Percentiles rank a stretch among this genome's conserved stretches.
Evolutionary conservation across 2,888 invertebrate species (phyloP).

Genomic region (Netelia inedita): DNA sequence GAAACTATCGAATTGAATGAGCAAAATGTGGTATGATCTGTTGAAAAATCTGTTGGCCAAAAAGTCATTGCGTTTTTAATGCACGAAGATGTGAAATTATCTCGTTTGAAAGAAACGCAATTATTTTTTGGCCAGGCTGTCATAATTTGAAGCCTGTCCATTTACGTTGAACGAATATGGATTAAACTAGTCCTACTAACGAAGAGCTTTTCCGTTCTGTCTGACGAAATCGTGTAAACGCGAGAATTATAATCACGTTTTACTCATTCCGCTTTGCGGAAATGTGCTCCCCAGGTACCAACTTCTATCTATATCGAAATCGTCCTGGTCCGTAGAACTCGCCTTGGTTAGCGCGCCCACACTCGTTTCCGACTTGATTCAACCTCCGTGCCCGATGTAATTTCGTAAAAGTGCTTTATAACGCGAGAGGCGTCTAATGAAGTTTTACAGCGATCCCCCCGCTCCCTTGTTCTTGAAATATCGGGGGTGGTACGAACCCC

Average conservation of each 20-base stretch:
- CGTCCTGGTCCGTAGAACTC: conserved; percentile 26
- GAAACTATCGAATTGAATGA: too few relatives aligned
- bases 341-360: conserved; percentile 29
- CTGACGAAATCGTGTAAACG: background rate
- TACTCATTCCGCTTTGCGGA: conserved; percentile 56
- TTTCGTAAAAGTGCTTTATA: conserved; percentile 73
- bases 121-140: too few relatives aligned
- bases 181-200: conserved; percentile 30
- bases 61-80: too few relatives aligned
- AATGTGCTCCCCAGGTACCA: conserved; percentile 62
- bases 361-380: conserved; percentile 66
- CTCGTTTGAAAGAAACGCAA: too few relatives aligned
- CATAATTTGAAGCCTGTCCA: background rate
- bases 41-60: too few relatives aligned
- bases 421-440: conserved; percentile 69
- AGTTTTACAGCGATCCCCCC: conserved; percentile 66
- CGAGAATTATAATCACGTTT: background rate
- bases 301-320: conserved; percentile 19
- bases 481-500: background rate
- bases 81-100: too few relatives aligned
- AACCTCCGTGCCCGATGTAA: conserved; percentile 66
- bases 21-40: too few relatives aligned
- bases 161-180: conserved; percentile 19
- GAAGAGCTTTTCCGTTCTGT: conserved; percentile 23
- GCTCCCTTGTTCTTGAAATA: background rate